phyloP scores from a whole-genome alignment of 1,140 invertebrate species.

The Drosophila asahinai region DNA sequence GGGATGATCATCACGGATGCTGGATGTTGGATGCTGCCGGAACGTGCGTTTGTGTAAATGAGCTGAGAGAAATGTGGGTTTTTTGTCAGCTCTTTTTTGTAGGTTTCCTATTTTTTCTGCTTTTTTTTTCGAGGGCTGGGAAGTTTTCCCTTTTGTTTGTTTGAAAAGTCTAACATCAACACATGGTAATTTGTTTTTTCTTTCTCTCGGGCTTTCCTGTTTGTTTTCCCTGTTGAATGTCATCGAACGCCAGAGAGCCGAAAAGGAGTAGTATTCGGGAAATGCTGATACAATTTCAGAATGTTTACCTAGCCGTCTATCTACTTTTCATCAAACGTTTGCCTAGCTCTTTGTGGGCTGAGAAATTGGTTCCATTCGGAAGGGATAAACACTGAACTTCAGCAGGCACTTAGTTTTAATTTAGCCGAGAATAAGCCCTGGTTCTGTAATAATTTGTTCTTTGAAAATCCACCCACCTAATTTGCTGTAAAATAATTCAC shows the following conservation, averaged over 20 bases:
- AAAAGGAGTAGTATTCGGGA: slow-evolving; percentile 27
- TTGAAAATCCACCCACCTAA: slow-evolving; percentile 18
- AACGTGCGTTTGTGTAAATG: slow-evolving; percentile 73
- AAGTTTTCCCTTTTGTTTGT: slow-evolving; percentile 60
- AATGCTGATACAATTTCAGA: slow-evolving; percentile 51
- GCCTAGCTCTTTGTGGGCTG: not conserved
- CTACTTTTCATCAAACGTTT: slow-evolving; percentile 7
- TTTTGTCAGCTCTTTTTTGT: slow-evolving; percentile 51
- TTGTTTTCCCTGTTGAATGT: slow-evolving; percentile 50
- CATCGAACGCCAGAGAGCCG: slow-evolving; percentile 45
- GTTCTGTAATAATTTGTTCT: slow-evolving; percentile 29
- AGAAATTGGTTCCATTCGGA: slow-evolving; percentile 28
- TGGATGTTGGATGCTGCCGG: slow-evolving; percentile 22
- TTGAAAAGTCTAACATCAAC: slow-evolving; percentile 68
- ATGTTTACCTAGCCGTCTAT: slow-evolving; percentile 28
- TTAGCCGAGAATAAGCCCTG: slow-evolving; percentile 1
- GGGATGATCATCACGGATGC: slow-evolving; percentile 29
- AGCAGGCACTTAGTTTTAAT: not conserved
- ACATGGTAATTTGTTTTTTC: slow-evolving; percentile 59
- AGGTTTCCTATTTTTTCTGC: slow-evolving; percentile 45
- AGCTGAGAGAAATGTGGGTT: slow-evolving; percentile 48
- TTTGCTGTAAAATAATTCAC: slow-evolving; percentile 37
- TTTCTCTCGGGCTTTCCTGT: slow-evolving; percentile 17
- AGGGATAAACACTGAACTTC: not conserved
- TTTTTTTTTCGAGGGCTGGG: slow-evolving; percentile 15